Conservation (phyloP, 2,888 invertebrate species). For the Rhopalosiphum nymphaeae region DNA sequence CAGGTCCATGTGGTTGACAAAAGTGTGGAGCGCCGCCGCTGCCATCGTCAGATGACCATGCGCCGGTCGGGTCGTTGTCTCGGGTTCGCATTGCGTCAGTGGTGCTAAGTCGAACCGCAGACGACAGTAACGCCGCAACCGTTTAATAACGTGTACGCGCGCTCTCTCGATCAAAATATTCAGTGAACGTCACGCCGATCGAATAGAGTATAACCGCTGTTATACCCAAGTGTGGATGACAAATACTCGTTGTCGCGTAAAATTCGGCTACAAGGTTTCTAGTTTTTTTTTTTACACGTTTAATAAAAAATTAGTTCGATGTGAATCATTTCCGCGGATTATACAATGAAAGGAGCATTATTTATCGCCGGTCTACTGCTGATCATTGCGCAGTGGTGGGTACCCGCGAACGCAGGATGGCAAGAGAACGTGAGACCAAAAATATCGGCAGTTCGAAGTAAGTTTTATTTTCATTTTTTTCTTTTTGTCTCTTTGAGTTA, state of each 20-base stretch:
- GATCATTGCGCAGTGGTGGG: slow-evolving; percentile 29
- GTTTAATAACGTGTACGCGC: slow-evolving; percentile 51
- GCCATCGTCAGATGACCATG: slow-evolving; percentile 60
- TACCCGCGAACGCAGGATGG: slow-evolving; percentile 46
- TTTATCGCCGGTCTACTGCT: slow-evolving; percentile 22
- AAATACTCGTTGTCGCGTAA: background rate
- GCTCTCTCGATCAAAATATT: slow-evolving; percentile 11
- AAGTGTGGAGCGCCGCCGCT: slow-evolving; percentile 44
- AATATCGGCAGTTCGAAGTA: slow-evolving; percentile 62
- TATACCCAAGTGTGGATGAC: background rate
- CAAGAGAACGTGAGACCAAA: slow-evolving; percentile 63
- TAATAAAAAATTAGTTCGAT: slow-evolving; percentile 38
- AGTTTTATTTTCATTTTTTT: slow-evolving; percentile 32
- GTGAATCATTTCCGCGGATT: slow-evolving; percentile 18
- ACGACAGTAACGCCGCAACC: slow-evolving; percentile 58
- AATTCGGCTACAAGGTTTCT: background rate
- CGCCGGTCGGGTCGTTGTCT: slow-evolving; percentile 61
- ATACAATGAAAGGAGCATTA: slow-evolving; percentile 29
- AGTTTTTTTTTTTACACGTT: slow-evolving; percentile 23
- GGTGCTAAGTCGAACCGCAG: slow-evolving; percentile 60
- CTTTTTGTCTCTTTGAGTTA: background rate
- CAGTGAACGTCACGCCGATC: background rate
- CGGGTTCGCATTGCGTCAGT: slow-evolving; percentile 64
- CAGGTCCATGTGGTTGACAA: slow-evolving; percentile 58
- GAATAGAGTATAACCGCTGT: background rate